Evolutionary conservation across 2,113 vertebrate genomes (phyloP).

Genomic region (Apteryx owenii): DNA sequence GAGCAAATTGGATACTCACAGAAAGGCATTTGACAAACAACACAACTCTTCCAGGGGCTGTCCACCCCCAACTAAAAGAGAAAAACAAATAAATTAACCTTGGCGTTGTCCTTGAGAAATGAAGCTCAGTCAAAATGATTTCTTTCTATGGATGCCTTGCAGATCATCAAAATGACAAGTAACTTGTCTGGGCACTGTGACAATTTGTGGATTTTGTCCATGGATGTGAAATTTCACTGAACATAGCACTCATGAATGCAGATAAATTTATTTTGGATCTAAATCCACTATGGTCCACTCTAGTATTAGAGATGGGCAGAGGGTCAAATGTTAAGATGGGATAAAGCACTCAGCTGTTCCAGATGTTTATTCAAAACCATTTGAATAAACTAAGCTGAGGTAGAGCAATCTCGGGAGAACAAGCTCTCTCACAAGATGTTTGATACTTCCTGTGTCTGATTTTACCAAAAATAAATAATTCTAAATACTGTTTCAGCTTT

Average conservation of each 20-base stretch:
- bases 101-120: slow-evolving; percentile 73
- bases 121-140: slow-evolving; percentile 72
- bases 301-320: slow-evolving; percentile 14
- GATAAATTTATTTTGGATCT: slow-evolving; percentile 57
- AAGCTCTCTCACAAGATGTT: neutral
- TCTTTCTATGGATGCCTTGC: slow-evolving; percentile 58
- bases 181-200: slow-evolving; percentile 76
- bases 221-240: slow-evolving; percentile 64
- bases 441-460: neutral
- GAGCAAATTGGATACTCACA: slow-evolving; percentile 1
- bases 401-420: neutral
- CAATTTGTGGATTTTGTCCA: slow-evolving; percentile 70
- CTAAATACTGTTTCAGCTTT: neutral
- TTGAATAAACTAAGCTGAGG: slow-evolving; percentile 25
- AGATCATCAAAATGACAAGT: slow-evolving; percentile 67
- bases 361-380: slow-evolving; percentile 29
- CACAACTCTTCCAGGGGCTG: slow-evolving; percentile 56
- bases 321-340: neutral
- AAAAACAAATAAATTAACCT: slow-evolving; percentile 75
- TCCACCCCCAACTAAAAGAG: slow-evolving; percentile 59
- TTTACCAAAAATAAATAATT: neutral
- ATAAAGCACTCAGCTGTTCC: slow-evolving; percentile 1
- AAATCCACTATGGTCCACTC: slow-evolving; percentile 22
- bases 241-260: slow-evolving; percentile 18
- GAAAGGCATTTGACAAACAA: slow-evolving; percentile 18